Evolutionary conservation across 2,113 vertebrate genomes (phyloP).

Genomic region (Picathartes gymnocephalus): DNA sequence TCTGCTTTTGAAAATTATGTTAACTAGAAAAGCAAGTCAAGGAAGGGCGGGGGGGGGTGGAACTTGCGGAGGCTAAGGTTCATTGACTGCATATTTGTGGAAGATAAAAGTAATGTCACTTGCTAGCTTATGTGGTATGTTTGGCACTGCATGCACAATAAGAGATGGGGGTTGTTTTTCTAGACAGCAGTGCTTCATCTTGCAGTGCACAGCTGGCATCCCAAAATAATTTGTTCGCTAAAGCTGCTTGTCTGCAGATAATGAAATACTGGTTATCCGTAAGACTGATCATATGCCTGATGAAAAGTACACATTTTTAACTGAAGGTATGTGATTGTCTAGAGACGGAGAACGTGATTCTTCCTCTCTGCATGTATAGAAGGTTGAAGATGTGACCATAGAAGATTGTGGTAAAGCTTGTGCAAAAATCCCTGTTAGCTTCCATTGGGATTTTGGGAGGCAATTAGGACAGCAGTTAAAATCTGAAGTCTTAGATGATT

Average conservation of each 20-base stretch:
- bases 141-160: background rate
- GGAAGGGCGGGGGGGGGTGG: accelerated
- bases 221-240: background rate
- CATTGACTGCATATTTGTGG: accelerated
- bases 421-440: background rate
- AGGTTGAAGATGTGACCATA: background rate
- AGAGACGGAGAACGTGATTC: background rate
- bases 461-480: background rate
- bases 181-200: background rate
- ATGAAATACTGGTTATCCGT: background rate
- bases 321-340: background rate
- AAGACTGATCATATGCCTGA: background rate
- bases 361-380: background rate
- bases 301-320: background rate
- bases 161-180: background rate
- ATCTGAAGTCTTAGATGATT: background rate
- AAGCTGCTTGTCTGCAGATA: background rate
- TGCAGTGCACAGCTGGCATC: background rate
- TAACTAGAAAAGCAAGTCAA: background rate
- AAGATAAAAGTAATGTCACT: background rate
- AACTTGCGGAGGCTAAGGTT: background rate
- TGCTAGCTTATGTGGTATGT: background rate
- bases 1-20: background rate
- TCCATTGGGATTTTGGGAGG: background rate
- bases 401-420: background rate